Percentiles rank a stretch among this genome's conserved stretches.
These are phyloP conservation scores for Fissipunctia ypsillon DNA, from an alignment of 2,888 invertebrate species.

Conservation along the genomic window DNA sequence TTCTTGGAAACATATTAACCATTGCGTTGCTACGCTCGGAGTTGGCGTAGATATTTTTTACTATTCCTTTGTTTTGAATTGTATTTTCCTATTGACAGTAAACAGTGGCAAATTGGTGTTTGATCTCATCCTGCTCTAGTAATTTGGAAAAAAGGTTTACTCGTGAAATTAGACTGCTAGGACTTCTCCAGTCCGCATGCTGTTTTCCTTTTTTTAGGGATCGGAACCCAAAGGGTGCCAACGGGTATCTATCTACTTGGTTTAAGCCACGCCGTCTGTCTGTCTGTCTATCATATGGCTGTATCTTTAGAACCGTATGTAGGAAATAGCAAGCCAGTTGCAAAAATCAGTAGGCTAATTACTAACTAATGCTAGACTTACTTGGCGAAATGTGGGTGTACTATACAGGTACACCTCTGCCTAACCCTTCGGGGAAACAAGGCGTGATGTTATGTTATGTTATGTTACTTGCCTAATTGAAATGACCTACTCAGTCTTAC, in stretches of 20 bases:
- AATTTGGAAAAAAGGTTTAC: background rate
- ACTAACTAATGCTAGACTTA: too few relatives aligned
- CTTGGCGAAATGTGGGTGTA: too few relatives aligned
- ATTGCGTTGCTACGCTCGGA: background rate
- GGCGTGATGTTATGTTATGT: too few relatives aligned
- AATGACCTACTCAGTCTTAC: background rate
- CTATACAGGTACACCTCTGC: too few relatives aligned
- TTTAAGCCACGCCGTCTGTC: background rate
- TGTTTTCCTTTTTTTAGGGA: background rate
- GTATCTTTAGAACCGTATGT: background rate
- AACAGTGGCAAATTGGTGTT: slow-evolving; percentile 5
- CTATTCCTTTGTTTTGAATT: background rate
- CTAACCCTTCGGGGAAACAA: too few relatives aligned
- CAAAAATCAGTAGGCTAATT: background rate
- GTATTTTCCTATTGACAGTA: slow-evolving; percentile 1
- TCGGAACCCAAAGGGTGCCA: too few relatives aligned
- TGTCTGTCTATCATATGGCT: background rate
- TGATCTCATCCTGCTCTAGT: background rate
- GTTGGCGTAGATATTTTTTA: background rate
- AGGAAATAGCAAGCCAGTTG: background rate
- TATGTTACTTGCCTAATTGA: too few relatives aligned
- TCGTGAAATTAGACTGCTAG: background rate
- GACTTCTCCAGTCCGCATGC: background rate
- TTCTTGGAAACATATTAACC: background rate
- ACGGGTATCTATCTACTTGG: background rate